Evolutionary conservation across 2,888 invertebrate genomes (phyloP), one percentile per base, ranked within the genome.

Genomic region (Xylota segnis): DNA sequence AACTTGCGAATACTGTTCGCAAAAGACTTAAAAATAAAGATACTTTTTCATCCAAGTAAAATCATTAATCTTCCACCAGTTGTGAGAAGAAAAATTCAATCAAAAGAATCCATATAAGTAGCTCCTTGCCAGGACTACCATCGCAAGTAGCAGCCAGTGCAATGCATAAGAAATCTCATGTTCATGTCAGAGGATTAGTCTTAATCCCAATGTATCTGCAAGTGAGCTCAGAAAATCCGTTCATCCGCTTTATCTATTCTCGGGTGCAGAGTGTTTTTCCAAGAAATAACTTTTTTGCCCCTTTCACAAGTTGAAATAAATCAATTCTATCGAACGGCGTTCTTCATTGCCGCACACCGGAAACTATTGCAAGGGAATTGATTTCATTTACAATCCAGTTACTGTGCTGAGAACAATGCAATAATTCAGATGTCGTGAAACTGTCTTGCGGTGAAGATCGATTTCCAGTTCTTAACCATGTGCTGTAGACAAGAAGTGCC

Each of bases 111-210:
- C 50, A 40, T 56, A 37, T 37, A 37, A 0, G 10, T 37, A 37
- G 23, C 34, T 34, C 27, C 23, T 23, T 16, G 5, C 9, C 12
- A 56, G 27, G 6, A 23, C 23, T 3, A 23, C 10, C 40, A 12
- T 14, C 12, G 4, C 37, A 2, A n/a, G 16, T 16, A 16, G 23
- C 7, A 74, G 56, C 0, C 18, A 68, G 23, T 68, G 50, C 66
- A 52, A 27, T 59, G 66, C 40, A 59, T 52, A 23, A 37, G 58
- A 68, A 59, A 76, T 76, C 59, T 40, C 59, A 18, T 59, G 76
- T 68, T 59, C 76, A 50, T 76, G 76, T 76, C 76, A 68, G 68
- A 59, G 76, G 76, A 76, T 76, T 76, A 76, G 66, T 76, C 76
- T 76, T 68, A 76, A 76, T 76, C 76, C 76, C 40, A 4, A 40